Conservation (phyloP, 2,113 vertebrate genomes). For the Pseudorhombus dupliciocellatus region DNA sequence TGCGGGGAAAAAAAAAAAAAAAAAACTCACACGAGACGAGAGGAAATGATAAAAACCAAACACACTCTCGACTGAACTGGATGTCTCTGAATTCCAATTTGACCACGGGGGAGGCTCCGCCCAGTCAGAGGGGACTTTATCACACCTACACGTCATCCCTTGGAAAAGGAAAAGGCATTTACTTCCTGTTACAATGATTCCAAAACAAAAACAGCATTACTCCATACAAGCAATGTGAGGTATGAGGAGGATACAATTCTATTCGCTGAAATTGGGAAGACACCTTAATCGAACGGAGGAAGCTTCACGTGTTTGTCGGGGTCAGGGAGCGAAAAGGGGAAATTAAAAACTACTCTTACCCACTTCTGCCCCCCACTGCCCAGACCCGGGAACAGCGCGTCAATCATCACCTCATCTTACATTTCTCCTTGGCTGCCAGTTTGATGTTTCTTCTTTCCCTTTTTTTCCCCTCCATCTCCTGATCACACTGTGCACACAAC, state of each 20-base stretch:
- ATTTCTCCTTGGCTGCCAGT: slow-evolving; percentile 56
- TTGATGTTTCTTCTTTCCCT: slow-evolving; percentile 58
- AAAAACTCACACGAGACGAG: slow-evolving; percentile 37
- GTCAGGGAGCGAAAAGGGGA: slow-evolving; percentile 24
- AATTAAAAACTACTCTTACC: neutral
- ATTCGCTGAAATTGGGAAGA: slow-evolving; percentile 75
- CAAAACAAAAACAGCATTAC: slow-evolving; percentile 60
- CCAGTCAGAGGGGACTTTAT: slow-evolving; percentile 54
- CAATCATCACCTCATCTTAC: slow-evolving; percentile 55
- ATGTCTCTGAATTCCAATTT: slow-evolving; percentile 17
- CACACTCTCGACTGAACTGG: slow-evolving; percentile 41
- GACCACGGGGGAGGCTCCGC: slow-evolving; percentile 42
- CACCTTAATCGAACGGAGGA: slow-evolving; percentile 67
- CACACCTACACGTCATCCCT: slow-evolving; percentile 60
- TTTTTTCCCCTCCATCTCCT: slow-evolving; percentile 58
- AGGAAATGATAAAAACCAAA: slow-evolving; percentile 48
- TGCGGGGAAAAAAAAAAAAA: slow-evolving; percentile 49
- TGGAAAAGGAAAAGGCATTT: slow-evolving; percentile 68
- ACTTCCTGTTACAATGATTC: slow-evolving; percentile 65
- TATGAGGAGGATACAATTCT: slow-evolving; percentile 78
- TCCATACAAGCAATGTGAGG: slow-evolving; percentile 76
- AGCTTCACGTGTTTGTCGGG: slow-evolving; percentile 32
- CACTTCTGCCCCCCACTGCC: slow-evolving; percentile 52
- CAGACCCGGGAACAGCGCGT: slow-evolving; percentile 47
- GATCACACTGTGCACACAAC: slow-evolving; percentile 77